Conservation (phyloP, 2,113 vertebrate genomes). For the Clarias magur region DNA sequence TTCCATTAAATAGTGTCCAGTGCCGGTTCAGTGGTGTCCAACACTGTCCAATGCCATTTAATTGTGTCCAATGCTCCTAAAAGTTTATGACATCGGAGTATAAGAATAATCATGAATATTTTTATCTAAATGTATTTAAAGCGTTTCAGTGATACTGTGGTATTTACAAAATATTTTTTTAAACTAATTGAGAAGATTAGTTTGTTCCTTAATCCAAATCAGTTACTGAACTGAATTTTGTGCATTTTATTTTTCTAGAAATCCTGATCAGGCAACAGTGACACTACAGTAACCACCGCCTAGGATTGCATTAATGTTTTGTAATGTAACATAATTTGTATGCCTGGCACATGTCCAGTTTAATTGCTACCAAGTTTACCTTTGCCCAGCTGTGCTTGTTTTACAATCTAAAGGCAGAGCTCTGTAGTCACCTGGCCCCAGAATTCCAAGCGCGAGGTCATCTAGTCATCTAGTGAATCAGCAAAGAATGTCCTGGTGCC, state of each 20-base stretch:
- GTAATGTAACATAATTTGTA: not conserved
- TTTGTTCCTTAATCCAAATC: not conserved
- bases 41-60: too few species aligned
- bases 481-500: not conserved
- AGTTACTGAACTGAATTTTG: not conserved
- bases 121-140: not conserved
- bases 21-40: too few species aligned
- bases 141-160: too few species aligned
- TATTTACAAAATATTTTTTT: too few species aligned
- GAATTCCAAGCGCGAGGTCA: not conserved
- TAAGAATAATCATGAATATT: not conserved
- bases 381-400: not conserved
- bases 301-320: not conserved
- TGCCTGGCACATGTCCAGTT: not conserved
- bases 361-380: not conserved
- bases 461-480: constrained; percentile 8
- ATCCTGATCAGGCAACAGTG: not conserved
- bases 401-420: not conserved
- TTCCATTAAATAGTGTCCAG: too few species aligned
- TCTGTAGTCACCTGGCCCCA: constrained; percentile 4
- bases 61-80: not conserved
- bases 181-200: not conserved
- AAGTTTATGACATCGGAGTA: not conserved
- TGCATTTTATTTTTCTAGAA: not conserved
- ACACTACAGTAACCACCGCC: not conserved